Evolutionary conservation across 2,797 vertebrate genomes (phyloP).

Genomic region (Florisuga fusca): DNA sequence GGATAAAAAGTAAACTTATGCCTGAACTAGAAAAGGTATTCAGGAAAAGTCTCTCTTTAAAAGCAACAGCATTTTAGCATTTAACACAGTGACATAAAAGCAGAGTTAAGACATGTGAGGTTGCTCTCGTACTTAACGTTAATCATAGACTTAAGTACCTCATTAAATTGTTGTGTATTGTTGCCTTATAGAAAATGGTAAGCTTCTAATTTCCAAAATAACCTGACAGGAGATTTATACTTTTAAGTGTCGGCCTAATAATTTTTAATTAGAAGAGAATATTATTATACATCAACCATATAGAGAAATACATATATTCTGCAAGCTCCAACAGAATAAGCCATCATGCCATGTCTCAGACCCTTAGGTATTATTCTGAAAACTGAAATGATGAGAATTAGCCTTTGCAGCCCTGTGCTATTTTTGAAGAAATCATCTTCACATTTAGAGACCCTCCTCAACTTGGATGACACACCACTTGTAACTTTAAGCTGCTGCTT

Average conservation of each 20-base stretch:
- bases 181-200: neutral
- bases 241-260: neutral
- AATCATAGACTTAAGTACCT: neutral
- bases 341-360: neutral
- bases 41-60: neutral
- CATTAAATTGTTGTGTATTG: neutral
- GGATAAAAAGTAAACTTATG: neutral
- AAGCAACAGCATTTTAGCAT: neutral
- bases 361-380: neutral
- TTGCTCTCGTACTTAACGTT: neutral
- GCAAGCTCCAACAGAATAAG: neutral
- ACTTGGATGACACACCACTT: accelerated
- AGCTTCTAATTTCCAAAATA: neutral
- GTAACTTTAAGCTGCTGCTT: neutral
- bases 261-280: neutral
- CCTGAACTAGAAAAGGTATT: neutral
- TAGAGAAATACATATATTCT: neutral
- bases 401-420: neutral
- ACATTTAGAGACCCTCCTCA: neutral
- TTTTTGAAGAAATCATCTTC: neutral
- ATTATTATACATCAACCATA: neutral
- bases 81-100: neutral
- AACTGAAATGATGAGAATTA: neutral
- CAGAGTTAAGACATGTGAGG: neutral
- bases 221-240: neutral